Evolutionary conservation across 2,888 invertebrate genomes (phyloP).

Genomic region (Elegia similella): DNA sequence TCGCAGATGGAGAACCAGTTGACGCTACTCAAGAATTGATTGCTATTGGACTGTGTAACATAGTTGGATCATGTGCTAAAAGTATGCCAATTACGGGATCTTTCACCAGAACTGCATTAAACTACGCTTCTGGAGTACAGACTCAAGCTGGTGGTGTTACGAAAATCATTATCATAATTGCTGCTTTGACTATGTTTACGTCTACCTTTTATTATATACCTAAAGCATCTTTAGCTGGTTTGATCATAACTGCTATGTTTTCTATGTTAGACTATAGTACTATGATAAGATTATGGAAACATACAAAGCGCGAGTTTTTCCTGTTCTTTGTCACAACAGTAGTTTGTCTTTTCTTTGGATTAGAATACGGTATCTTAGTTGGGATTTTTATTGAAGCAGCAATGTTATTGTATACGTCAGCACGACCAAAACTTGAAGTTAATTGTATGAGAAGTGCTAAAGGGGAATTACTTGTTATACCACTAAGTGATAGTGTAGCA

Average conservation of each 20-base stretch:
- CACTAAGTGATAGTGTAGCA: constrained; percentile 49
- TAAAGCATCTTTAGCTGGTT: constrained; percentile 91
- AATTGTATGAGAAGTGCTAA: constrained; percentile 40
- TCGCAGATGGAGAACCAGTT: constrained; percentile 88
- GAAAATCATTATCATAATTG: constrained; percentile 87
- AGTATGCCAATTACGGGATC: constrained; percentile 95
- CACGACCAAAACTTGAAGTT: constrained; percentile 53
- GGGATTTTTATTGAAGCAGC: constrained; percentile 58
- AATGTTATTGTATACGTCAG: constrained; percentile 52
- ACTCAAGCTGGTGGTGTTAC: constrained; percentile 91
- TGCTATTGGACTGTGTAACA: constrained; percentile 92
- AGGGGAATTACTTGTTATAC: constrained; percentile 47
- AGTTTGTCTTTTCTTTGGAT: constrained; percentile 51
- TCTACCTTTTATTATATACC: constrained; percentile 92
- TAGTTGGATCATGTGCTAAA: constrained; percentile 90
- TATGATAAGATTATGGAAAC: constrained; percentile 85
- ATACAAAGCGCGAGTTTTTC: constrained; percentile 83
- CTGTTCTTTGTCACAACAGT: constrained; percentile 49
- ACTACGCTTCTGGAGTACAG: constrained; percentile 93
- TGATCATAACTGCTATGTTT: constrained; percentile 95
- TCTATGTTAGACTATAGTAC: constrained; percentile 89
- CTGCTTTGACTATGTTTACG: constrained; percentile 90
- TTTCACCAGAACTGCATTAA: constrained; percentile 93
- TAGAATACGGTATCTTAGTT: constrained; percentile 66
- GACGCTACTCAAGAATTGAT: constrained; percentile 96